These are phyloP conservation scores for Polymixis lichenea DNA, from an alignment of 2,888 invertebrate genomes.

Conservation along the genomic window DNA sequence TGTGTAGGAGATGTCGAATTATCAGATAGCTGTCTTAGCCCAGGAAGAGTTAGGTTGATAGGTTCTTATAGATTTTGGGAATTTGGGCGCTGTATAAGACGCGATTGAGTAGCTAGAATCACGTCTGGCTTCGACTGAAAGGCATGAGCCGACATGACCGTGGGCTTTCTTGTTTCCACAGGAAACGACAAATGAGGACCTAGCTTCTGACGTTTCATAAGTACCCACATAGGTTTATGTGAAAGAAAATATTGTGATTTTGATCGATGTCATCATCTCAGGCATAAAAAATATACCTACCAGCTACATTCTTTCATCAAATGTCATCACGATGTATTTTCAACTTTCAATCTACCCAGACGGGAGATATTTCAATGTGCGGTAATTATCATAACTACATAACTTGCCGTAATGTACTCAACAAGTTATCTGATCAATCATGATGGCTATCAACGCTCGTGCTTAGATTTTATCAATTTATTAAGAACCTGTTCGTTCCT, in stretches of 20 bases:
- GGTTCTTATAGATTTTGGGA: neutral
- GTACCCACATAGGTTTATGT: too few relatives aligned
- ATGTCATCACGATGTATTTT: constrained; percentile 9
- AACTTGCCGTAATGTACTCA: constrained; percentile 26
- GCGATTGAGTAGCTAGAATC: neutral
- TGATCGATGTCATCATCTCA: neutral
- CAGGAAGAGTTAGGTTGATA: too few relatives aligned
- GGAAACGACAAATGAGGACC: too few relatives aligned
- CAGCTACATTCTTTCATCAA: neutral
- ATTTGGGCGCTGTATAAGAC: neutral
- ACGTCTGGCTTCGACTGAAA: neutral
- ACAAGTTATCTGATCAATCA: constrained; percentile 59
- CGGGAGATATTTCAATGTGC: constrained; percentile 47
- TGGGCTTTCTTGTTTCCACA: too few relatives aligned
- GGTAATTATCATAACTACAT: constrained; percentile 47
- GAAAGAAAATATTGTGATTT: too few relatives aligned
- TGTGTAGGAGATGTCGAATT: too few relatives aligned
- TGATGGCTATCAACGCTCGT: constrained; percentile 49
- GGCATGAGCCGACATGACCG: neutral
- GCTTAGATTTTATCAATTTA: constrained; percentile 54
- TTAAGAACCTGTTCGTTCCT: constrained; percentile 52
- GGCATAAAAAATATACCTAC: constrained; percentile 4
- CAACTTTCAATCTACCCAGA: constrained; percentile 16
- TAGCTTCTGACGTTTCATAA: too few relatives aligned
- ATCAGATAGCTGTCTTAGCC: neutral